Evolutionary conservation across 2,888 invertebrate species (phyloP).

Genomic region (Automeris io): DNA sequence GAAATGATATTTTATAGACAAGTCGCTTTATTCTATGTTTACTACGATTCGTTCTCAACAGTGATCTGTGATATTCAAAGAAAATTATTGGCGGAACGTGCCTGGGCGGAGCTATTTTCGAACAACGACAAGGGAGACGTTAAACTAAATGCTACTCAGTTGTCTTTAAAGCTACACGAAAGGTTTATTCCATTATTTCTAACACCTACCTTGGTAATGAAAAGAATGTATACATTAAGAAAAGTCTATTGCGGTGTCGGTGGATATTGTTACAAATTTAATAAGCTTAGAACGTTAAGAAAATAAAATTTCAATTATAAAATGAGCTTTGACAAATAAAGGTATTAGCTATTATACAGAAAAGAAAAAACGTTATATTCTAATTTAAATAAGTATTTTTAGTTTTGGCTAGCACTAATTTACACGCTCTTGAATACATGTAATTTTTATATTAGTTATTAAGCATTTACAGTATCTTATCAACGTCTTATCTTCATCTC

Average conservation of each 20-base stretch:
- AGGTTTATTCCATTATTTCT: constrained; percentile 30
- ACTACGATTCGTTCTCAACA: constrained; percentile 67
- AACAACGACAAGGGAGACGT: constrained; percentile 39
- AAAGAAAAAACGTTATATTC: not conserved
- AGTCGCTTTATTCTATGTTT: constrained; percentile 70
- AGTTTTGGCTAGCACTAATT: no score
- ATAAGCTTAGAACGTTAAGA: constrained; percentile 53
- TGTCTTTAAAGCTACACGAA: no score
- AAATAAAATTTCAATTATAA: constrained; percentile 62
- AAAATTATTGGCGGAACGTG: constrained; percentile 75
- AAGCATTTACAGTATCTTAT: no score
- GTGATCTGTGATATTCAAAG: constrained; percentile 69
- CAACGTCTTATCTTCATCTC: no score
- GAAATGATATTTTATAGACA: constrained; percentile 75
- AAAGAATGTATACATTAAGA: constrained; percentile 37
- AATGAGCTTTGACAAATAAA: constrained; percentile 60
- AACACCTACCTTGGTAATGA: constrained; percentile 27
- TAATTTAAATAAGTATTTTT: no score
- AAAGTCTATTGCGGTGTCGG: constrained; percentile 44
- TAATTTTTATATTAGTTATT: no score
- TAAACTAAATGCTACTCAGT: constrained; percentile 32
- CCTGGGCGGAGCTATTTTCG: constrained; percentile 47
- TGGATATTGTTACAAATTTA: constrained; percentile 60
- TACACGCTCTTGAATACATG: no score
- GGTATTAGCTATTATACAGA: constrained; percentile 51